phyloP scores from a whole-genome alignment of 2,888 invertebrate genomes.

The Clanis bilineata region DNA sequence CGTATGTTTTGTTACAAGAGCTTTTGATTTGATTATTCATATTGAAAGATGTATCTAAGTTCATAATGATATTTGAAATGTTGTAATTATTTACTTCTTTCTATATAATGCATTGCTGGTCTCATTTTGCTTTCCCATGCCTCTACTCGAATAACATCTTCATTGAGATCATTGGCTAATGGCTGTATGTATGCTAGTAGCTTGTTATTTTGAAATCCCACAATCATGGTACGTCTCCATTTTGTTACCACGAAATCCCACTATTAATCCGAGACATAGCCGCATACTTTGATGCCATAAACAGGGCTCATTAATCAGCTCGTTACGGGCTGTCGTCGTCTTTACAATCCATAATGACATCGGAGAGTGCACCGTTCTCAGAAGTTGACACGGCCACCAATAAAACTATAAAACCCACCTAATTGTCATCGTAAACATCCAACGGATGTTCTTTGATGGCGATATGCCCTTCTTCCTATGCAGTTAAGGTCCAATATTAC shows the following conservation, averaged over 20 bases:
- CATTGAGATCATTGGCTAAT: too few species aligned
- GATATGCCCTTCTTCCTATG: constrained; percentile 13
- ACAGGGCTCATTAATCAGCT: constrained; percentile 58
- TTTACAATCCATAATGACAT: constrained; percentile 76
- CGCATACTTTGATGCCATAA: constrained; percentile 43
- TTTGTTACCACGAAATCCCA: constrained; percentile 27
- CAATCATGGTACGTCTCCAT: not conserved
- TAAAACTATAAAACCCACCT: constrained; percentile 74
- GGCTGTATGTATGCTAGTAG: too few species aligned
- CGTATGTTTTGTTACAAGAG: too few species aligned
- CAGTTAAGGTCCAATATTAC: constrained; percentile 21
- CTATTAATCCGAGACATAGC: constrained; percentile 26
- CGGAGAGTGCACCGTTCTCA: constrained; percentile 56
- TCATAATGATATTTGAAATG: too few species aligned
- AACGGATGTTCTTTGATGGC: constrained; percentile 43
- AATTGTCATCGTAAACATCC: constrained; percentile 67
- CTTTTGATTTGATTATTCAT: too few species aligned
- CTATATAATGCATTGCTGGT: too few species aligned
- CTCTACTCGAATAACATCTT: too few species aligned
- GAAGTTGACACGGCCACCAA: constrained; percentile 73
- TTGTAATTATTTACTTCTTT: too few species aligned
- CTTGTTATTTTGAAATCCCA: too few species aligned
- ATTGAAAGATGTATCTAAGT: too few species aligned
- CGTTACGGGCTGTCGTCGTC: constrained; percentile 71
- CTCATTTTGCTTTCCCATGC: too few species aligned